Conservation (phyloP, 92 coral and sea anemone species). For the Nematostella vectensis region DNA sequence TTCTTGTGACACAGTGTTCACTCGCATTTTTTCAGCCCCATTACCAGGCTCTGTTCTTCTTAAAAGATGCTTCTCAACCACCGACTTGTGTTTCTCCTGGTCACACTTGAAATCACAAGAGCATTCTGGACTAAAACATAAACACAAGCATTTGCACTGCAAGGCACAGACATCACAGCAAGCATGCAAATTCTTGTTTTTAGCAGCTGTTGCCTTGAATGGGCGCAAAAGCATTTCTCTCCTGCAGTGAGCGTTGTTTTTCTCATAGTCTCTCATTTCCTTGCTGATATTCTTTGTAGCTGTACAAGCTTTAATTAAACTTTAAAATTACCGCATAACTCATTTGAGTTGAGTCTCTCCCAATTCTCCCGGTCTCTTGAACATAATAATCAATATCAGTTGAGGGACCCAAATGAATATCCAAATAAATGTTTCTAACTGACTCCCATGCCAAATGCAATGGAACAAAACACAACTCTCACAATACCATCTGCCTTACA, state of each 20-base stretch:
- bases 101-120: conserved; percentile 2
- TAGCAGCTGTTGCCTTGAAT: conserved; percentile 4
- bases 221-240: conserved; percentile 11
- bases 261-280: conserved; percentile 32
- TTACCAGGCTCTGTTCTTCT: not conserved
- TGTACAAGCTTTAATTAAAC: conserved; percentile 30
- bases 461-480: conserved; percentile 30
- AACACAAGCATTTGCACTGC: conserved; percentile 29
- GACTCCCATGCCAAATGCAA: conserved; percentile 64
- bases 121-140: conserved; percentile 9
- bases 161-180: conserved; percentile 53
- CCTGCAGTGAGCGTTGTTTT: conserved; percentile 13
- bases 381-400: conserved; percentile 38
- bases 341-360: conserved; percentile 11
- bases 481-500: conserved; percentile 45
- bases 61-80: conserved; percentile 1
- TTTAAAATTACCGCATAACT: conserved; percentile 48
- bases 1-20: not conserved
- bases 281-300: conserved; percentile 25
- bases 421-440: conserved; percentile 17
- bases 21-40: conserved; percentile 1
- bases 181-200: conserved; percentile 5
- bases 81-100: conserved; percentile 1
- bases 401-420: conserved; percentile 49
- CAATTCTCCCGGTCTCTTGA: conserved; percentile 53